Conservation (phyloP, 2,113 vertebrate species). For the Danio rerio region GRCz12tu NC_133185.1:21830001-21830500, state of each 20-base stretch:
- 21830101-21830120: too few relatives aligned
- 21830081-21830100: too few relatives aligned
- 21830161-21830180: too few relatives aligned
- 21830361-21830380: neutral
- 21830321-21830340: conserved; percentile 94
- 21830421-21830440: conserved; percentile 97
- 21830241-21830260: conserved; percentile 93
- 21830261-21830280: conserved; percentile 96
- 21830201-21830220: conserved; percentile 78
- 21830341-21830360: too few relatives aligned
- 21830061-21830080: too few relatives aligned
- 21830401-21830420: conserved; percentile 45
- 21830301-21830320: conserved; percentile 94
- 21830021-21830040: too few relatives aligned
- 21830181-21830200: neutral
- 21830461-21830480: conserved; percentile 90
- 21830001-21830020: too few relatives aligned
- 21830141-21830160: too few relatives aligned
- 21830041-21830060: too few relatives aligned
- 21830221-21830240: conserved; percentile 98
- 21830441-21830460: conserved; percentile 91
- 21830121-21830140: too few relatives aligned
- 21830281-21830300: conserved; percentile 98
- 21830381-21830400: neutral
- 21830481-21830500: conserved; percentile 94